Base-by-base conservation (phyloP, 2,113 vertebrate genomes). In the Catharus minimus region DNA sequence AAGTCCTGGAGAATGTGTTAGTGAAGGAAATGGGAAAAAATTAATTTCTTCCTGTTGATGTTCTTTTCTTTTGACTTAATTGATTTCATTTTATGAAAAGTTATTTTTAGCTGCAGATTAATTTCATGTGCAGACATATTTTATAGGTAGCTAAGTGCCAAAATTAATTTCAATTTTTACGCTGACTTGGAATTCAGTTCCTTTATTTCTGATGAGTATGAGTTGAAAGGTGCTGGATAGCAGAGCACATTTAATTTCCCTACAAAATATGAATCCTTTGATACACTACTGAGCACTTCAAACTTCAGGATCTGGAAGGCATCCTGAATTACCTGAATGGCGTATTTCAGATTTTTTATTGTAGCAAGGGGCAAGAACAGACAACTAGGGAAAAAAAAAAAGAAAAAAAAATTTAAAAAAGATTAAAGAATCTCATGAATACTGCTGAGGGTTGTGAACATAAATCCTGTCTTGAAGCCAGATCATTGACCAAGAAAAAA, bases 221-320 rank as follows among this genome's bases (percentile, higher is more conserved):
- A 86, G 27, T n/a, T 52, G 76, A 56, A 90, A 91, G 15, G 36
- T 86, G 38, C 28, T 64, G 17, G 53, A 86, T 81, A 65, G 26
- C 43, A 88, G 23, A 94, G 15, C 32, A 57, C 13, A 86, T 89
- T 86, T n/a, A 87, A 30, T 92, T 95, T 86, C 80, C 53, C 52
- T 53, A 49, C n/a, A 86, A 67, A 57, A 82, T 47, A 30, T 39
- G n/a, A 91, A 94, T 33, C 7, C 11, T 81, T 95, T 0, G 0
- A 47, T 44, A 50, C 15, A 28, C 14, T 27, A 33, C 13, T 52
- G 50, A 84, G 32, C 15, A 80, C 28, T 84, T 88, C 38, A 82
- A 86, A 66, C 13, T 71, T 76, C 47, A 74, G 62, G 21, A 82
- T 49, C 41, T 89, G 67, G 73, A 89, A 69, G 27, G 32, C 46